Base-by-base conservation (phyloP, 2,888 invertebrate genomes). In the Omphaloscelis lunosa region DNA sequence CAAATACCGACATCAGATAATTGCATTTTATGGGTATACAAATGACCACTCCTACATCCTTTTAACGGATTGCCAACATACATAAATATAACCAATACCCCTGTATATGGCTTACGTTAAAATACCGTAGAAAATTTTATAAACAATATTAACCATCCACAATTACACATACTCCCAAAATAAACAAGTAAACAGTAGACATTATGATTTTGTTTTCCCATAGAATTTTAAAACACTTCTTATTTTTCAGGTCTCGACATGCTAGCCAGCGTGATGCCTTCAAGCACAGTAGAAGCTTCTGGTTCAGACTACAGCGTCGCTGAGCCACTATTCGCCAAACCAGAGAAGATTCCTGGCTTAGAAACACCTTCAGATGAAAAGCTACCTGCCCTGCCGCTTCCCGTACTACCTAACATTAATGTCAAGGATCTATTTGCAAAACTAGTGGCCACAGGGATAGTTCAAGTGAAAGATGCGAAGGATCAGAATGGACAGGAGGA, bases 401-500 rank as follows among this genome's bases (percentile, higher is more conserved):
- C 84, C 2, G 53, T 79, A 20, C 77, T 94, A 27, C 93, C 94
- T 39, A 94, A 95, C 75, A 93, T 98, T 5, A 98, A 99, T 90
- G 98, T 99, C 41, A 98, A 97, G 81, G 98, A 98, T 86, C 95
- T 99, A 48, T 98, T 99, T 92, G 98, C 98, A 82, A 98, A 98
- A 93, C 95, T 99, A 12, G 98, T 99, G 1, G 98, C 98, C 0
- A 98, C 98, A 3, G 99, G 96, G 20, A 95, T 95, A 1, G 95
- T 96, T 3, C 91, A 93, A 23, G 90, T 91, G 4, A 89, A 88
- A 1, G 93, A 93, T 4, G 75, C 82, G 0, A 93, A 92, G 62
- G 86, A 86, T 7, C 92, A 94, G 11, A 82, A 72, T 48, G 27
- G 20, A 0, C 91, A 92, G 45, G 83, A 88, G 2, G 92, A 93